Base-by-base conservation (phyloP, 2,888 invertebrate genomes). In the Ormyrus thymus region DNA sequence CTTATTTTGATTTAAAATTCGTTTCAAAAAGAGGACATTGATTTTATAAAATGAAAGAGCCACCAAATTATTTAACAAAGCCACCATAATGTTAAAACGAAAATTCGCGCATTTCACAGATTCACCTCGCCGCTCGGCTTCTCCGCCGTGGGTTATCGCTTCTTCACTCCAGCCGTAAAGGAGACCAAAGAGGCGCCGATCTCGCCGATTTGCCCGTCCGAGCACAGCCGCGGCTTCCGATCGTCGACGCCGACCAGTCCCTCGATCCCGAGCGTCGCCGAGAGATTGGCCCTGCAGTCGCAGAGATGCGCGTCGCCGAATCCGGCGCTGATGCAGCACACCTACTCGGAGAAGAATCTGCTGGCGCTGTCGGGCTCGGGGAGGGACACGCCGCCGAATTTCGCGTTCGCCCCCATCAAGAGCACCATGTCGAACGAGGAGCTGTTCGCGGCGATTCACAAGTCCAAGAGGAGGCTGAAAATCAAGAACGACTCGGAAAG, bases 351-450 rank as follows among this genome's bases (percentile, higher is more conserved):
- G 48, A 82, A 85, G 0, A 29, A 29, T 29, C 29, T 29, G 56
- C 74, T 76, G 15, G 45, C 53, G 50, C 1, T 55, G 4, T 48
- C 70, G 10, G 86, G 81, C 55, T 87, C 87, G 5, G 86, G 86
- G 0, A 81, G 87, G 43, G 85, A 81, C 45, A 86, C 89, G 3
- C 87, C 89, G 7, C 86, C 86, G 11, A 84, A 84, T 53, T 78
- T 86, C 10, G 81, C 89, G 4, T 84, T 94, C 8, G 94, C 94
- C 1, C 94, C 94, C 0, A 93, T 94, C 43, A 94, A 93, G 88
- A 94, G 94, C 2, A 93, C 93, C 0, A 94, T 95, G 94, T 94
- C 94, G n/a, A 94, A 95, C 83, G 95, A 95, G 86, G 95, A 95
- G 88, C 90, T 95, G 3, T 95, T 94, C 86, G 94, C 95, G 3